Evolutionary conservation across 64 coral and sea anemone genomes (phyloP), one percentile per base, ranked within the genome.

Genomic region (Stichodactyla helianthus): DNA sequence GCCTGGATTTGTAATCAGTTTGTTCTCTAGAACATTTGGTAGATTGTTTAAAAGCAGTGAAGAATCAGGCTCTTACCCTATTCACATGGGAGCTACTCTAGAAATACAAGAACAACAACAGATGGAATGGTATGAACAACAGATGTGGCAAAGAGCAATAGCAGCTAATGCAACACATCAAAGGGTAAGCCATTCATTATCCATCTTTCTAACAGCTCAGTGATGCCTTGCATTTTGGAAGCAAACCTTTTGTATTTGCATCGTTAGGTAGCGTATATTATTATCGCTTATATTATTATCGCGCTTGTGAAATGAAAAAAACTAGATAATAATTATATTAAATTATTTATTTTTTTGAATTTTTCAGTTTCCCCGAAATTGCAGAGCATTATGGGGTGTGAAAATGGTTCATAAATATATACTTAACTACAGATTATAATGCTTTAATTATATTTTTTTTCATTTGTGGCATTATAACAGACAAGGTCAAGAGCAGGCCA

Each of bases 41-140:
- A 58, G 82, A 8, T 35, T 87, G 27, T 96, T 96, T 84, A 17
- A 44, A 10, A 65, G 87, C 3, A 53, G 50, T 12, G 9, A 10
- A 31, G 71, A 54, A 6, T 61, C 85, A 54, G 10, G 56, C 2
- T 91, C 92, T 53, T 74, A 27, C 27, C 84, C 88, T 0, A 82
- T 86, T 27, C 82, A 87, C 0, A 88, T 96, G 94, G 94, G 94
- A 6, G 94, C 94, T 0, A 96, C 94, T 6, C 52, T 93, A 44
- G 94, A 96, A 62, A 96, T 96, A 35, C 94, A 96, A 79, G 82
- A 87, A 54, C 91, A 90, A 13, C 94, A 96, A 25, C 94, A 93
- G 31, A 88, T 85, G 67, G 94, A 96, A 68, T 87, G 86, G 85
- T 88, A 93, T 54, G 94, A 96, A 57, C 94, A 90, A 71, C 94